phyloP scores from a whole-genome alignment of 2,888 invertebrate genomes.

The Chesias legatella region DNA sequence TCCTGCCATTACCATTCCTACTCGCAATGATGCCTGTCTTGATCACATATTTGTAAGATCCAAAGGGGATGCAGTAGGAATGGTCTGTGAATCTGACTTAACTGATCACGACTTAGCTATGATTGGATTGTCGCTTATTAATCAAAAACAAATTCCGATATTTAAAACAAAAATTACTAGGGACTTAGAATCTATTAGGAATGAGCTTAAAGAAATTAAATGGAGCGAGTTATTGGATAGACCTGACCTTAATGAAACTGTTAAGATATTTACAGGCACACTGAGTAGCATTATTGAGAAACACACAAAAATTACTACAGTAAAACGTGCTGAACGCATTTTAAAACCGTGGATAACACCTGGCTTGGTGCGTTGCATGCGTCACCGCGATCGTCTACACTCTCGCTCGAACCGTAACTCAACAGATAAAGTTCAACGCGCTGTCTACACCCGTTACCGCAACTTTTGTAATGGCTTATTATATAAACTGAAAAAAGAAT shows the following conservation, averaged over 20 bases:
- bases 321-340: constrained; percentile 8
- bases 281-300: constrained; percentile 1
- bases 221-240: not conserved
- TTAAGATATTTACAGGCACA: not conserved
- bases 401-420: no score
- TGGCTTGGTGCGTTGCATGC: constrained; percentile 12
- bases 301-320: not conserved
- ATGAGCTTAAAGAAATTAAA: constrained; percentile 2
- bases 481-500: constrained; percentile 9
- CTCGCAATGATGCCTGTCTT: constrained; percentile 12
- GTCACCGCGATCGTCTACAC: constrained; percentile 15
- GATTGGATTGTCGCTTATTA: not conserved
- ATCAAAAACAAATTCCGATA: not conserved
- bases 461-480: constrained; percentile 10
- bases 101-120: constrained; percentile 14
- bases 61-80: not conserved
- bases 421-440: no score
- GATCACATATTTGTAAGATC: constrained; percentile 17
- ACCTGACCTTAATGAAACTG: constrained; percentile 2
- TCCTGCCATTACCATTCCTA: constrained; percentile 14
- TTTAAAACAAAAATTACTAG: not conserved
- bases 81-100: constrained; percentile 12
- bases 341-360: constrained; percentile 17
- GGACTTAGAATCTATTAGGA: not conserved
- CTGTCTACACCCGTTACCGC: not conserved